phyloP scores from a whole-genome alignment of 2,113 vertebrate species.

The Phalacrocorax carbo region DNA sequence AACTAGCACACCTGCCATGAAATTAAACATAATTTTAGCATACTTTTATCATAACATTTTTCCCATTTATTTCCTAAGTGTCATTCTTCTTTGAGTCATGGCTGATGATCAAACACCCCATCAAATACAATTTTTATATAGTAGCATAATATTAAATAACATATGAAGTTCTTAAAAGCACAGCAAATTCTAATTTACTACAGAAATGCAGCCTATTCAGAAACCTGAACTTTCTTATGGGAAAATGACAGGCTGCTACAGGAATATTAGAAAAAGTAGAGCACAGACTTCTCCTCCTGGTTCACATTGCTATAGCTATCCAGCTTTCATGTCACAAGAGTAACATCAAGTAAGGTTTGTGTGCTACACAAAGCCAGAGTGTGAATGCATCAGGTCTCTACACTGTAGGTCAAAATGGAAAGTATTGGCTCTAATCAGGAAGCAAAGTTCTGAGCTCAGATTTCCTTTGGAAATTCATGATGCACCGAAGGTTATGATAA shows the following conservation, averaged over 20 bases:
- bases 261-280: not conserved
- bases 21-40: not conserved
- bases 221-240: not conserved
- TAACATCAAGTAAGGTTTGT: not conserved
- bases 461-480: not conserved
- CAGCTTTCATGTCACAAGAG: not conserved
- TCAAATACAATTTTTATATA: not conserved
- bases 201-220: not conserved
- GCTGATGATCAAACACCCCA: not conserved
- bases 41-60: not conserved
- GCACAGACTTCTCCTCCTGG: not conserved
- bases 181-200: not conserved
- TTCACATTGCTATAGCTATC: not conserved
- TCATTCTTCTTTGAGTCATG: not conserved
- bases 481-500: not conserved
- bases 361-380: not conserved
- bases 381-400: not conserved
- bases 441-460: not conserved
- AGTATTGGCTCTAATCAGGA: not conserved
- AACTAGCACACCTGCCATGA: not conserved
- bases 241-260: not conserved
- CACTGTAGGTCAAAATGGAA: not conserved
- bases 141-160: not conserved
- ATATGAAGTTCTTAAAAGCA: not conserved
- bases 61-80: not conserved